phyloP scores from a whole-genome alignment of 2,113 vertebrate species.

The Nothoprocta perdicaria region DNA sequence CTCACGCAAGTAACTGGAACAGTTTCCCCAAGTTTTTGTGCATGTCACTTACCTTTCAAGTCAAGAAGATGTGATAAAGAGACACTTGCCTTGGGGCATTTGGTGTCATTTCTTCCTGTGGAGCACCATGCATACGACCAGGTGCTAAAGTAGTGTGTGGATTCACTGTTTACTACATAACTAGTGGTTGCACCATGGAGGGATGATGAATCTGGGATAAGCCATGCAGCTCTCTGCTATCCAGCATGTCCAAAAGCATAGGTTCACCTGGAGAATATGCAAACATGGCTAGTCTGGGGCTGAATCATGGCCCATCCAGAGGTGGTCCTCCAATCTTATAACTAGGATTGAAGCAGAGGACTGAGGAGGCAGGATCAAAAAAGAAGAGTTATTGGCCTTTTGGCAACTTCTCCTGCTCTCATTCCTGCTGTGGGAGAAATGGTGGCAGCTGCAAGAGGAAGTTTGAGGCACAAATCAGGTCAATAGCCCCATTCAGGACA shows the following conservation, averaged over 20 bases:
- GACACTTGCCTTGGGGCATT: fast-evolving
- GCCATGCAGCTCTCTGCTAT: neutral
- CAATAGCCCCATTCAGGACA: neutral
- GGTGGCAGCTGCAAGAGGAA: neutral
- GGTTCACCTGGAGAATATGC: neutral
- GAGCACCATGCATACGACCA: neutral
- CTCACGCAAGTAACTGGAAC: neutral
- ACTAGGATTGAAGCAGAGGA: neutral
- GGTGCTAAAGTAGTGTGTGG: neutral
- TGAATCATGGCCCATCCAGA: neutral
- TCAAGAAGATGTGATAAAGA: fast-evolving
- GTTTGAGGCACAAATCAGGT: neutral
- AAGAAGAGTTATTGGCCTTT: neutral
- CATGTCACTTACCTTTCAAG: neutral
- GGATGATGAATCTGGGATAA: fast-evolving
- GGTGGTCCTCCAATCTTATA: neutral
- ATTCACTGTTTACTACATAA: neutral
- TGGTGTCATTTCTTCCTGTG: neutral
- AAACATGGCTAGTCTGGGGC: neutral
- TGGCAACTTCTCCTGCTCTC: neutral
- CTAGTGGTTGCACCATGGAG: too few species aligned
- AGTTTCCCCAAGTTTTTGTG: neutral
- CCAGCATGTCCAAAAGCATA: fast-evolving
- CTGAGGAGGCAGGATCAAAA: neutral
- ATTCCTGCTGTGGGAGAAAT: neutral